These are phyloP conservation scores for Troides helena DNA, from an alignment of 2,888 invertebrate genomes.

Conservation along the genomic window DNA sequence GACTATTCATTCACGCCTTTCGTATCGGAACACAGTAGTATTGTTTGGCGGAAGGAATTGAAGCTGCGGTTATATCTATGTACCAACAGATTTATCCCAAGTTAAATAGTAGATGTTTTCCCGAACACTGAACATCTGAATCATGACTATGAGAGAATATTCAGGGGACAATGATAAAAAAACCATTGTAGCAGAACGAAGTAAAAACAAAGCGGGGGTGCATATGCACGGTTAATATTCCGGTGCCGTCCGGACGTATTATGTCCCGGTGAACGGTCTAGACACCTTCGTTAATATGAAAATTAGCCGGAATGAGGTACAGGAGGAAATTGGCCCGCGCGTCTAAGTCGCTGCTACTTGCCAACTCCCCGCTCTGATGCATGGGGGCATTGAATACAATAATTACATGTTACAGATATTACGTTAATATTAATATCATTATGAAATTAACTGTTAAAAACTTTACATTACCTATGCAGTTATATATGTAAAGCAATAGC, in stretches of 20 bases:
- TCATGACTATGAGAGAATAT: neutral
- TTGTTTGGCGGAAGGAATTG: too few species aligned
- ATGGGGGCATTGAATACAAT: slow-evolving; percentile 6
- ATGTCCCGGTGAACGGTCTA: slow-evolving; percentile 36
- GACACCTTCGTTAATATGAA: slow-evolving; percentile 58
- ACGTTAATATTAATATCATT: too few species aligned
- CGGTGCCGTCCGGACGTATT: slow-evolving; percentile 25
- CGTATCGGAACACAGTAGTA: too few species aligned
- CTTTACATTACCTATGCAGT: too few species aligned
- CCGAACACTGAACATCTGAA: neutral
- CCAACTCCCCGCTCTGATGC: slow-evolving; percentile 1
- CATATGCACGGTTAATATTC: slow-evolving; percentile 24
- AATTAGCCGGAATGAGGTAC: slow-evolving; percentile 51
- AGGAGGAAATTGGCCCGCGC: slow-evolving; percentile 49
- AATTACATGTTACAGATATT: neutral
- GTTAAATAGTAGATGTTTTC: neutral
- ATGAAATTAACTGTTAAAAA: too few species aligned
- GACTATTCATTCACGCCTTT: too few species aligned
- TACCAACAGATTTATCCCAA: too few species aligned
- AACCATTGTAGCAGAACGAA: neutral
- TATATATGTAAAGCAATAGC: too few species aligned
- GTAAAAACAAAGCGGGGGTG: slow-evolving; percentile 6
- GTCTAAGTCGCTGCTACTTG: slow-evolving; percentile 18
- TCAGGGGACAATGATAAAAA: too few species aligned
- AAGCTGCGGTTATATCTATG: too few species aligned